Conservation (phyloP, 1,140 invertebrate genomes). For the Brachionus manjavacas region DNA sequence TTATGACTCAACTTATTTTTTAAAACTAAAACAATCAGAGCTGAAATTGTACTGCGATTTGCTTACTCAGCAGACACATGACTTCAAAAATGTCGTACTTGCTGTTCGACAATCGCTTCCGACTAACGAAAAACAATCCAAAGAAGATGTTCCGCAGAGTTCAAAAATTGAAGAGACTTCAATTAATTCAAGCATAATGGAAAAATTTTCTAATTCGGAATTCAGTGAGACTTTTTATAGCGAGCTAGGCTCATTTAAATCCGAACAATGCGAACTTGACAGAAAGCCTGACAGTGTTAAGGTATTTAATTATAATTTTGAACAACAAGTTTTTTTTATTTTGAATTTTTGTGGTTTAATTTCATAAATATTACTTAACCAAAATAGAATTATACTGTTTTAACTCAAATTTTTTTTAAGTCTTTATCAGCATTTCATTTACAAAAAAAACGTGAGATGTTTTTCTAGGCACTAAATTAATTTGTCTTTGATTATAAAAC, state of each 20-base stretch:
- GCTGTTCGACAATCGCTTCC: not conserved
- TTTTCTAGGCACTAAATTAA: no score
- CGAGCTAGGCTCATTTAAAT: not conserved
- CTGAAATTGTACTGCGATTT: constrained; percentile 10
- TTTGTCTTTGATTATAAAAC: no score
- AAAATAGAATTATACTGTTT: no score
- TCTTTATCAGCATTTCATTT: no score
- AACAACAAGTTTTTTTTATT: not conserved
- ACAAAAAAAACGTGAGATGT: no score
- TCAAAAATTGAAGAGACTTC: not conserved
- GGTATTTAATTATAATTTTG: not conserved
- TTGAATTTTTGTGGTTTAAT: not conserved
- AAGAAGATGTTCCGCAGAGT: not conserved
- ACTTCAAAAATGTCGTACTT: constrained; percentile 4
- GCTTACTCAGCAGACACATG: constrained; percentile 9
- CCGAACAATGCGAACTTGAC: not conserved
- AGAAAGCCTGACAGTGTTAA: not conserved
- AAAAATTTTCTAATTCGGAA: not conserved
- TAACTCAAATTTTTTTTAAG: no score
- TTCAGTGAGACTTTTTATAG: not conserved
- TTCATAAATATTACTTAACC: no score
- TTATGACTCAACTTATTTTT: constrained; percentile 31
- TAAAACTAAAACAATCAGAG: constrained; percentile 27
- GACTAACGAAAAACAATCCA: not conserved
- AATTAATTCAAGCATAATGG: not conserved